Conservation (phyloP, 2,113 vertebrate genomes). For the Sapayoa aenigma region DNA sequence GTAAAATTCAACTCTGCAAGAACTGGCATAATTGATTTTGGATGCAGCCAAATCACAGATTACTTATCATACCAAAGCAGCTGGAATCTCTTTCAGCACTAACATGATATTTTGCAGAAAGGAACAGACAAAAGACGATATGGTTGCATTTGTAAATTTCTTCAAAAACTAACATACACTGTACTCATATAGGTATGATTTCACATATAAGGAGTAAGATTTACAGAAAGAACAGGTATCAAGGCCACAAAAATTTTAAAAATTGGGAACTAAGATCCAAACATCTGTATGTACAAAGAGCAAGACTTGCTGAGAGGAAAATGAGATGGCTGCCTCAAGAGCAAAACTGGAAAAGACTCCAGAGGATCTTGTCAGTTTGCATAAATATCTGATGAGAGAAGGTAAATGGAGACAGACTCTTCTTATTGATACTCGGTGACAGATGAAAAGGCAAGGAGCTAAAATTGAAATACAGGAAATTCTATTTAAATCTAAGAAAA, state of each 20-base stretch:
- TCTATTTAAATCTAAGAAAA: neutral
- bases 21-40: neutral
- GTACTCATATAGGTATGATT: neutral
- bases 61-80: neutral
- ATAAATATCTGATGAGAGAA: neutral
- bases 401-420: neutral
- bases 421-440: neutral
- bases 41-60: neutral
- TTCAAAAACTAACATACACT: neutral
- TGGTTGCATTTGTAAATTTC: neutral
- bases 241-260: neutral
- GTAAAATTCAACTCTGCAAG: neutral
- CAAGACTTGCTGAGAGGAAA: neutral
- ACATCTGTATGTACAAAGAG: neutral
- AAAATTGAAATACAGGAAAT: neutral
- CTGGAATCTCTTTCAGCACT: neutral
- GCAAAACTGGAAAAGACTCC: neutral
- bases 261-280: neutral
- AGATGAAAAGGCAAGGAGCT: neutral
- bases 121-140: neutral
- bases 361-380: neutral
- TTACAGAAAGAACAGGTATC: neutral
- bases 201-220: neutral
- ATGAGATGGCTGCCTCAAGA: neutral
- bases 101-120: neutral